Percentiles rank a stretch among this genome's conserved stretches.
Evolutionary conservation across 2,888 invertebrate genomes (phyloP).

Genomic region (Machimus rusticus): DNA sequence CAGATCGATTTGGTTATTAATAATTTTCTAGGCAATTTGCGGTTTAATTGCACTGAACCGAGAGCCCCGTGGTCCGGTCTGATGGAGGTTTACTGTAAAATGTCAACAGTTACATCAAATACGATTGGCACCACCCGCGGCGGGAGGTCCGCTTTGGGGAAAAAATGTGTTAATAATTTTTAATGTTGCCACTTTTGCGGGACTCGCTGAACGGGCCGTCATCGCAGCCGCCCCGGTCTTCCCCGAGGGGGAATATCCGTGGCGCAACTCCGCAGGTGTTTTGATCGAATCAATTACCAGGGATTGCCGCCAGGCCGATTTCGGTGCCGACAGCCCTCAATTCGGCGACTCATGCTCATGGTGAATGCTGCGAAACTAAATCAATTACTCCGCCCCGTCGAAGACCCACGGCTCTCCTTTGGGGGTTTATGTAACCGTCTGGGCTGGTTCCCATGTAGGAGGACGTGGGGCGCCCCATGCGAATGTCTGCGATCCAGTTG

Average conservation of each 20-base stretch:
- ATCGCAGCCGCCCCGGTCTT: background rate
- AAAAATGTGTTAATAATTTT: background rate
- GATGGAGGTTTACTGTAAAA: background rate
- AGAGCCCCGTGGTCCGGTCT: background rate
- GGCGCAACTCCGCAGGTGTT: constrained; percentile 5
- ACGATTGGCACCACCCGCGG: background rate
- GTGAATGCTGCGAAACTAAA: background rate
- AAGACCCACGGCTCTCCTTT: background rate
- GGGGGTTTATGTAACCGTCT: background rate
- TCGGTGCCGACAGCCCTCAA: background rate
- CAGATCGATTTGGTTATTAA: background rate
- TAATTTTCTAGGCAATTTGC: background rate
- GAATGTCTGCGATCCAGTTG: background rate
- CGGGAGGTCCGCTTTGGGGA: background rate
- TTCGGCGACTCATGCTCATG: background rate
- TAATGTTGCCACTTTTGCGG: background rate
- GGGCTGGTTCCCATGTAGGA: background rate
- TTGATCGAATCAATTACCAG: background rate
- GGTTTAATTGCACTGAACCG: background rate
- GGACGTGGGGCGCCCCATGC: background rate
- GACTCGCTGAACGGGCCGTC: background rate
- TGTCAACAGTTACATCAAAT: background rate
- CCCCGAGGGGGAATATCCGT: background rate
- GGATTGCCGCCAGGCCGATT: background rate
- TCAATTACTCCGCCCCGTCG: background rate